phyloP scores from a whole-genome alignment of 2,113 vertebrate genomes.

The Epinephelus lanceolatus region DNA sequence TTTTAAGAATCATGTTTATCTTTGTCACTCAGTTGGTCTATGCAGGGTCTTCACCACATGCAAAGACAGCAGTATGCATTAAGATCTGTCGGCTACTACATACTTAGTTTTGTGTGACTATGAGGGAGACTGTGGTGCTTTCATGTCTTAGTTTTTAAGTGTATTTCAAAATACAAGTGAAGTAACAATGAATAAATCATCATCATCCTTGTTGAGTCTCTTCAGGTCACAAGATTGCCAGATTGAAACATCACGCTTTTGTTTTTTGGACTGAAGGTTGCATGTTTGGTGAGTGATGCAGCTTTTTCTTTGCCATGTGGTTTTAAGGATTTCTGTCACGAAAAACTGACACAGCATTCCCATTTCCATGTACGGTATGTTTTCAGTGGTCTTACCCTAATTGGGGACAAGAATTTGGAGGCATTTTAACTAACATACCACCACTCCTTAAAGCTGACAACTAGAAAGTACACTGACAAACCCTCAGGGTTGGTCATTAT shows the following conservation, averaged over 20 bases:
- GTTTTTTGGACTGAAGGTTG: neutral
- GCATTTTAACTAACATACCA: constrained; percentile 43
- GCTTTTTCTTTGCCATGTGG: neutral
- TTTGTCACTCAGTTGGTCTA: constrained; percentile 18
- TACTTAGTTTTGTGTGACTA: neutral
- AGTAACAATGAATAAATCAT: neutral
- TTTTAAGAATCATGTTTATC: constrained; percentile 17
- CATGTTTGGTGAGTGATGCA: neutral
- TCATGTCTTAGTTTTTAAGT: neutral
- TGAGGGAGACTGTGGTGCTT: neutral
- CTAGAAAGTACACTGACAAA: constrained; percentile 28
- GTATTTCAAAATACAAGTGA: neutral
- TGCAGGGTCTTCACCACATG: neutral
- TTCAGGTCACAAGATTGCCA: neutral
- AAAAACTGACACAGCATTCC: neutral
- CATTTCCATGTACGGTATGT: constrained; percentile 30
- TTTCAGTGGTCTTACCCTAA: constrained; percentile 50
- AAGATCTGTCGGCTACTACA: neutral
- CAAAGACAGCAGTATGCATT: neutral
- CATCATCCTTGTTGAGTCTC: neutral
- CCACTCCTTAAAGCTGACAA: constrained; percentile 52
- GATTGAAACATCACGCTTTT: neutral
- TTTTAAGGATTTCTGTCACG: constrained; percentile 29
- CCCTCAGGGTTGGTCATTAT: neutral
- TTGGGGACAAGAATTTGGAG: constrained; percentile 49